Evolutionary conservation across 1,140 invertebrate genomes (phyloP).

Genomic region (Helicoverpa zea): DNA sequence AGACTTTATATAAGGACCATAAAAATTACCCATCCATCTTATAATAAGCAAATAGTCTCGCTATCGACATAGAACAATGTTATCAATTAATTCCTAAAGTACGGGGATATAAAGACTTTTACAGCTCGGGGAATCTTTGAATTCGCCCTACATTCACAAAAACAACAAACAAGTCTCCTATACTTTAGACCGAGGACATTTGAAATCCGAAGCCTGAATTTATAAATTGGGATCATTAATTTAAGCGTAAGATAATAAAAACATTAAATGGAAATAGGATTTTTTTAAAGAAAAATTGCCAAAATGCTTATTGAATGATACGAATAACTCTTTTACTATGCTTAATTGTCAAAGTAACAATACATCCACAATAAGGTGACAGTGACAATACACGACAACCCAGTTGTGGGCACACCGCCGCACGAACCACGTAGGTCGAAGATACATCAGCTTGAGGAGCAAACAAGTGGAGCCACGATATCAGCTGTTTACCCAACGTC

Average conservation of each 20-base stretch:
- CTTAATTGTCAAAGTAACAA: neutral
- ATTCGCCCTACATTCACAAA: neutral
- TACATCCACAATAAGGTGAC: neutral
- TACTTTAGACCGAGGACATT: no score
- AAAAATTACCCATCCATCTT: neutral
- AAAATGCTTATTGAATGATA: no score
- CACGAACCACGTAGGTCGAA: slow-evolving; percentile 42
- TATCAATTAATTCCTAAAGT: slow-evolving; percentile 28
- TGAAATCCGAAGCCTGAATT: no score
- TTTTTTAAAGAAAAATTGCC: no score
- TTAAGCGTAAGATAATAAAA: no score
- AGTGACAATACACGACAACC: slow-evolving; percentile 34
- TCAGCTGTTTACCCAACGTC: slow-evolving; percentile 42
- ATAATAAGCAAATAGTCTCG: no score
- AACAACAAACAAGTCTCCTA: no score
- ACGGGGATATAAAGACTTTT: slow-evolving; percentile 13
- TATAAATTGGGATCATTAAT: no score
- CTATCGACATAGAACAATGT: neutral
- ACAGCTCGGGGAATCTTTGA: neutral
- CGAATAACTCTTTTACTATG: no score
- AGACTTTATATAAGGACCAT: neutral
- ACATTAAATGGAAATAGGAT: no score
- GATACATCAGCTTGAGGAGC: slow-evolving; percentile 21
- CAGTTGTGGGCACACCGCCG: slow-evolving; percentile 39
- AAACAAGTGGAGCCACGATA: slow-evolving; percentile 24